Evolutionary conservation across 2,888 invertebrate genomes (phyloP).

Genomic region (Acleris holmiana): DNA sequence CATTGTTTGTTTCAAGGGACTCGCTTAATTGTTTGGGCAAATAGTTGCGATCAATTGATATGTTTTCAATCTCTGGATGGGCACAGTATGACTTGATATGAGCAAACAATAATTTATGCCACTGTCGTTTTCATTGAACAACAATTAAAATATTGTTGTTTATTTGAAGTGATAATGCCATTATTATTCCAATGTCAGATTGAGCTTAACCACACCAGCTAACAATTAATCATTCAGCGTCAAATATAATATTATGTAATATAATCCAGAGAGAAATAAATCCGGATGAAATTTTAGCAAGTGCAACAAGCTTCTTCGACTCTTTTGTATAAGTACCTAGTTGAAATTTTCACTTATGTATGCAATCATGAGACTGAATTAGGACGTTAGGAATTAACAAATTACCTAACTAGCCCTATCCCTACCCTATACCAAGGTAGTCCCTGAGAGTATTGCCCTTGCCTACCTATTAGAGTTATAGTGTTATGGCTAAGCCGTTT

Average conservation of each 20-base stretch:
- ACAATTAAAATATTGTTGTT: slow-evolving; percentile 13
- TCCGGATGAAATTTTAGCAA: neutral
- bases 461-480: slow-evolving; percentile 30
- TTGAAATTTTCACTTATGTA: slow-evolving; percentile 66
- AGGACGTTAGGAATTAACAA: slow-evolving; percentile 65
- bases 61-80: no score
- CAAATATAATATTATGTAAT: neutral
- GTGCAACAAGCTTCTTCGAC: slow-evolving; percentile 21
- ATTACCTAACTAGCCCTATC: slow-evolving; percentile 51
- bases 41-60: no score
- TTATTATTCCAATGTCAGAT: slow-evolving; percentile 24
- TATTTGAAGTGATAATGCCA: slow-evolving; percentile 15
- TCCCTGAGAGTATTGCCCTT: slow-evolving; percentile 26
- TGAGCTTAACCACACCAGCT: slow-evolving; percentile 27
- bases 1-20: neutral
- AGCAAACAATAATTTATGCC: no score
- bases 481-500: slow-evolving; percentile 20
- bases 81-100: no score
- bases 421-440: slow-evolving; percentile 33
- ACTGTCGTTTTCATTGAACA: neutral
- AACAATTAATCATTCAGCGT: neutral
- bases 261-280: no score
- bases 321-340: slow-evolving; percentile 46
- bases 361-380: slow-evolving; percentile 82
- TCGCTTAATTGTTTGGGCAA: no score